Evolutionary conservation across 2,797 vertebrate genomes (phyloP).

Genomic region (Threskiornis aethiopicus): DNA sequence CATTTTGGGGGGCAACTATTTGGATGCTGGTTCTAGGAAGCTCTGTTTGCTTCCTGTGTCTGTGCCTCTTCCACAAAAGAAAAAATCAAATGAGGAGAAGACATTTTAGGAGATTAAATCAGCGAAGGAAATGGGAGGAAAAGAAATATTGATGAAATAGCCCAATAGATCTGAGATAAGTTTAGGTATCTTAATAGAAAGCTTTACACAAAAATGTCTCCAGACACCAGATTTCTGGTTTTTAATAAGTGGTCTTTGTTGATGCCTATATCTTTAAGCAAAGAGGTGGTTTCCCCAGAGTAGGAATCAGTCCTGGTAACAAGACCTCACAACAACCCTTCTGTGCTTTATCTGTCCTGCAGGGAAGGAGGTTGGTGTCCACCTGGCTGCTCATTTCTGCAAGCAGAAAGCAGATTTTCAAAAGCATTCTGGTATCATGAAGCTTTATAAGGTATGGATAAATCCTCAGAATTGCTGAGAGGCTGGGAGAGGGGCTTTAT

Average conservation of each 20-base stretch:
- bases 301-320: not conserved
- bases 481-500: not conserved
- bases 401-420: not conserved
- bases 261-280: not conserved
- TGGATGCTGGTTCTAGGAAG: not conserved
- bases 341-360: not conserved
- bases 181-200: not conserved
- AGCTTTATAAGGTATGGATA: not conserved
- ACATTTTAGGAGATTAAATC: not conserved
- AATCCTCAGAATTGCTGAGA: not conserved
- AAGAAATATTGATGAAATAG: not conserved
- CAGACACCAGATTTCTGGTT: not conserved
- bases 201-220: not conserved
- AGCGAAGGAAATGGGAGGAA: not conserved
- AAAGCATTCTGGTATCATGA: not conserved
- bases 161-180: not conserved
- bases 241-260: not conserved
- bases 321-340: accelerated
- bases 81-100: not conserved
- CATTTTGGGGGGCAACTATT: accelerated
- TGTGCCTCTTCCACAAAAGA: not conserved
- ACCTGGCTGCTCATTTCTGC: not conserved
- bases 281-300: not conserved
- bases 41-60: not conserved
- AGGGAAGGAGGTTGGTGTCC: not conserved